These are phyloP conservation scores for Oligia fasciuncula DNA, from an alignment of 2,888 invertebrate species.

Conservation along the genomic window DNA sequence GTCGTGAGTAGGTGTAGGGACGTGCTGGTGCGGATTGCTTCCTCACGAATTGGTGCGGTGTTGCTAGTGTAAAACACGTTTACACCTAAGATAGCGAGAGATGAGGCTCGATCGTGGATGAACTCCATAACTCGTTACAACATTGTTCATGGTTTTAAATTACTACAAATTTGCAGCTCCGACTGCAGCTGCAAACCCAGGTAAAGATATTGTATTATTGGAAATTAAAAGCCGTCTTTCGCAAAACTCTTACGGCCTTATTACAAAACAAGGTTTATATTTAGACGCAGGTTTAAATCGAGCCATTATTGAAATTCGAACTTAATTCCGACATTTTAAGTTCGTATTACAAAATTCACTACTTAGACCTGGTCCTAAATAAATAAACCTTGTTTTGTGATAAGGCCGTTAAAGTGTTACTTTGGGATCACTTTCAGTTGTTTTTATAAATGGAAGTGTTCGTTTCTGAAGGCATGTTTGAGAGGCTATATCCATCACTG, in stretches of 20 bases:
- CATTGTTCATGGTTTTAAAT: conserved; percentile 26
- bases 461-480: not conserved
- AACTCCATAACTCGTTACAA: conserved; percentile 39
- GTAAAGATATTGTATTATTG: not conserved
- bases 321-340: too few species aligned
- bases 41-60: conserved; percentile 56
- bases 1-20: conserved; percentile 55
- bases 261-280: not conserved
- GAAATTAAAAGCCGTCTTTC: not conserved
- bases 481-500: not conserved
- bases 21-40: conserved; percentile 65
- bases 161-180: conserved; percentile 20
- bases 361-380: too few species aligned
- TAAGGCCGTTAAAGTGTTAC: not conserved
- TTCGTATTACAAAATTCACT: not conserved
- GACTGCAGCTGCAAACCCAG: not conserved
- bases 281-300: not conserved
- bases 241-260: not conserved
- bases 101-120: conserved; percentile 41
- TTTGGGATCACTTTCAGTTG: not conserved
- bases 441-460: not conserved
- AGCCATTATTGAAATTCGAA: too few species aligned
- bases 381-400: too few species aligned
- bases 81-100: conserved; percentile 44
- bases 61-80: conserved; percentile 43